Evolutionary conservation across 1,140 invertebrate species (phyloP), one percentile per base, ranked within the genome.

Genomic region (Lasaia peninsularis): DNA sequence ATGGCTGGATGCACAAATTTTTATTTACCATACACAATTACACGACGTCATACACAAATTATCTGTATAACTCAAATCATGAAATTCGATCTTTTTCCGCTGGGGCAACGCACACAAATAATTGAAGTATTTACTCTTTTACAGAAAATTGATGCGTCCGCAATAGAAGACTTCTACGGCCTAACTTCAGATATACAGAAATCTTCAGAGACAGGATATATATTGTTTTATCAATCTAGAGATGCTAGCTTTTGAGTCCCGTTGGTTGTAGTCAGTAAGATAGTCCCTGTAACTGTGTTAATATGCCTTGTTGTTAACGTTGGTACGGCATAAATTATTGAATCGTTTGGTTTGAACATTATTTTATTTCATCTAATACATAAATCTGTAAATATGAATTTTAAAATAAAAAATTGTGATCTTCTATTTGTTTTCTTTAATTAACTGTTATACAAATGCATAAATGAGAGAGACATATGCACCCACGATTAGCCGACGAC

Each of bases 121-220:
- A 6, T 28, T 28, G 1, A 28, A 37, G 8, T 18, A 40, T 2
- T 40, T 7, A 18, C 32, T 34, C 69, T 74, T 62, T 92, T 93
- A 12, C 89, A 98, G 97, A 99, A 99, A 96, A 99, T 99, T 73
- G 98, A 99, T 82, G 96, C 98, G 18, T 97, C 97, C 56, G 95
- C 98, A 60, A 99, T 99, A 89, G 98, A 99, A 92, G 98, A 99
- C 87, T 99, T 99, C 90, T 99, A 98, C 90, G 99, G 99, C 69
- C 93, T 99, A 67, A 98, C 98, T 14, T 98, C 97, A 58, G 98
- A 99, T 86, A 95, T 98, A 78, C 98, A 99, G 82, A 99, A 99
- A 90, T 99, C 97, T 71, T 98, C 97, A 21, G 98, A 99, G 91
- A 99, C 98, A 63, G 98, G 98, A 68, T 99, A 99, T 88, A 99